Evolutionary conservation across 2,888 invertebrate species (phyloP).

Genomic region (Oxystoma pomonae): DNA sequence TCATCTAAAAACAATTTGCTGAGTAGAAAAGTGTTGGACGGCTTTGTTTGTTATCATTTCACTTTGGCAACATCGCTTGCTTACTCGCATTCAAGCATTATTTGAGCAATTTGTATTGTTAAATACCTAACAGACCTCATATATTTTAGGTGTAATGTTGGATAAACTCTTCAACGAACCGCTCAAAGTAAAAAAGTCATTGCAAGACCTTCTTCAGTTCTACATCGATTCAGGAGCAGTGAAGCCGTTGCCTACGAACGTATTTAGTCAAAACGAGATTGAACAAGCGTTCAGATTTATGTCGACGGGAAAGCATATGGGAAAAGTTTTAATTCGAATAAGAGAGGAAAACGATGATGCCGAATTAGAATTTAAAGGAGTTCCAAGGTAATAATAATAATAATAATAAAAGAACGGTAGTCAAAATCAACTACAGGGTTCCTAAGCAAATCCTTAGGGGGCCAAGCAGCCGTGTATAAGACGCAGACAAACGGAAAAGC

Average conservation of each 20-base stretch:
- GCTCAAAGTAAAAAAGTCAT: slow-evolving; percentile 14
- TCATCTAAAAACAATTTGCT: too few relatives aligned
- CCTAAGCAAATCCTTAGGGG: too few relatives aligned
- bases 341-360: slow-evolving; percentile 39
- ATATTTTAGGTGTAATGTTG: slow-evolving; percentile 73
- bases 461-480: too few relatives aligned
- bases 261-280: slow-evolving; percentile 61
- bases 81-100: too few relatives aligned
- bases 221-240: slow-evolving; percentile 53
- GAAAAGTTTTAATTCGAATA: slow-evolving; percentile 58
- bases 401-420: too few relatives aligned
- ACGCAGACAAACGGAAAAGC: too few relatives aligned
- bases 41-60: too few relatives aligned
- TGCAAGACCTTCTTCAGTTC: slow-evolving; percentile 12
- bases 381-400: slow-evolving; percentile 18
- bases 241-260: slow-evolving; percentile 61
- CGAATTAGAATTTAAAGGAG: slow-evolving; percentile 5
- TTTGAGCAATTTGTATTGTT: too few relatives aligned
- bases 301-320: slow-evolving; percentile 73
- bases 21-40: too few relatives aligned
- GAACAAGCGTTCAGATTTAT: slow-evolving; percentile 69
- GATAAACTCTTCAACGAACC: slow-evolving; percentile 46
- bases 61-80: too few relatives aligned
- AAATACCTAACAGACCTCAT: too few relatives aligned
- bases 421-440: too few relatives aligned